A percentile compares a stretch with the other conserved stretches of the same genome.
These are phyloP conservation scores for Tenthredo livida DNA, from an alignment of 2,888 invertebrate genomes.

Conservation along the genomic window DNA sequence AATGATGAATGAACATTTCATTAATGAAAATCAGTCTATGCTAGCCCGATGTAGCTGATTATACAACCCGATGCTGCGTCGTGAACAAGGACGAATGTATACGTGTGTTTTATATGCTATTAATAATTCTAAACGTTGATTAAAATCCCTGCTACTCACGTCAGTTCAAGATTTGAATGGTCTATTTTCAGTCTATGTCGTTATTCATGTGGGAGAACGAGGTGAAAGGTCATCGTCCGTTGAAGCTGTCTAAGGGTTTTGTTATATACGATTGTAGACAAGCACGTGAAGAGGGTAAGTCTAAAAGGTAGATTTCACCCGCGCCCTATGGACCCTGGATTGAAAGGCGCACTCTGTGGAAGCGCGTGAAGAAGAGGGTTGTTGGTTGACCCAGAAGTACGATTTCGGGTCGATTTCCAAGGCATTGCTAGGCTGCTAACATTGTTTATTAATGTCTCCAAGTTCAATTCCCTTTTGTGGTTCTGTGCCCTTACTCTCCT, in stretches of 20 bases:
- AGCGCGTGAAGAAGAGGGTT: neutral
- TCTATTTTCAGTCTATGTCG: neutral
- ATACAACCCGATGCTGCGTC: neutral
- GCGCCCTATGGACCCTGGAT: neutral
- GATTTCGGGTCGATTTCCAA: slow-evolving; percentile 15
- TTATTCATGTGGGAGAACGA: neutral
- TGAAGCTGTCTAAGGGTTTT: neutral
- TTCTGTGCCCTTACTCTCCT: neutral
- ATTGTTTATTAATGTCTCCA: slow-evolving; percentile 33
- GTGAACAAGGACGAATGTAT: neutral
- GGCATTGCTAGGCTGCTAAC: slow-evolving; percentile 13
- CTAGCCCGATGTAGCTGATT: neutral
- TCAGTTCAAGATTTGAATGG: neutral
- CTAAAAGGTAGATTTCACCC: neutral
- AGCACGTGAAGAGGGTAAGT: neutral
- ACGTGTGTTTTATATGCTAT: neutral
- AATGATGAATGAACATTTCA: neutral
- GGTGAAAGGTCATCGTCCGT: slow-evolving; percentile 6
- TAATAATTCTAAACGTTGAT: neutral
- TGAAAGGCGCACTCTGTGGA: slow-evolving; percentile 7
- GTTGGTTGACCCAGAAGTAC: slow-evolving; percentile 26
- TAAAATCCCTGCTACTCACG: neutral
- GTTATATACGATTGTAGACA: neutral
- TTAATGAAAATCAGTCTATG: neutral
- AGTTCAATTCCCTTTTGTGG: slow-evolving; percentile 36